Evolutionary conservation across 2,888 invertebrate genomes (phyloP), one percentile per base, ranked within the genome.

Genomic region (Cyrtodaria siliqua): DNA sequence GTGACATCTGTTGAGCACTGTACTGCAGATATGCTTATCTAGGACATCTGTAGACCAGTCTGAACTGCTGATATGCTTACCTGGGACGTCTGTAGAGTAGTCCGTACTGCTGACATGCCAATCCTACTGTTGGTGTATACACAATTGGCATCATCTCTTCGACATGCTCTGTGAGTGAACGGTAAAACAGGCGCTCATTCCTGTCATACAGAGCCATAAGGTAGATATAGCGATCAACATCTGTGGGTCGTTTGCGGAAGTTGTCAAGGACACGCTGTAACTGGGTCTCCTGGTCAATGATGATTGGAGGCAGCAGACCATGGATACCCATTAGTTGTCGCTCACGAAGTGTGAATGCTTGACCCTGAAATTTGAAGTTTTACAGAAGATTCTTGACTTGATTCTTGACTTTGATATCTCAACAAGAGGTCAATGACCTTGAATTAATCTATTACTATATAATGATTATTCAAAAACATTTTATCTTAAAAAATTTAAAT

Each of bases 101-200:
- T 24, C 99, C 98, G 93, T 96, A 99, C 93, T 98, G 97, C 94
- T 99, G 98, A 93, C 99, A 99, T 29, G 99, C 99, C 87, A 97
- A 94, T 3, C 99, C 99, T 14, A 99, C 99, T 0, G 98, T 98
- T 0, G 99, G 99, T 0, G 99, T 99, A 94, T 99, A 99, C n/a
- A 99, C 98, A 75, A 99, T 95, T 0, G 99, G 99, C 97, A 99
- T 98, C 95, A 98, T 95, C 79, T 97, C 95, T 55, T 96, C 95
- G 26, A 98, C 97, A 92, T 99, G 96, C 84, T 97, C 96, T 18
- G 95, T 95, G 52, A 99, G 66, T 44, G 83, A 72, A 38, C 97
- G 96, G 93, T 97, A 99, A 94, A 99, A 99, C 20, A 99, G 94
- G 86, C 97, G 96, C 93, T 99, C 99, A 93, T 99, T 99, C 84